Evolutionary conservation across 2,113 vertebrate genomes (phyloP), one percentile per base, ranked within the genome.

Genomic region (Nycticorax nycticorax): DNA sequence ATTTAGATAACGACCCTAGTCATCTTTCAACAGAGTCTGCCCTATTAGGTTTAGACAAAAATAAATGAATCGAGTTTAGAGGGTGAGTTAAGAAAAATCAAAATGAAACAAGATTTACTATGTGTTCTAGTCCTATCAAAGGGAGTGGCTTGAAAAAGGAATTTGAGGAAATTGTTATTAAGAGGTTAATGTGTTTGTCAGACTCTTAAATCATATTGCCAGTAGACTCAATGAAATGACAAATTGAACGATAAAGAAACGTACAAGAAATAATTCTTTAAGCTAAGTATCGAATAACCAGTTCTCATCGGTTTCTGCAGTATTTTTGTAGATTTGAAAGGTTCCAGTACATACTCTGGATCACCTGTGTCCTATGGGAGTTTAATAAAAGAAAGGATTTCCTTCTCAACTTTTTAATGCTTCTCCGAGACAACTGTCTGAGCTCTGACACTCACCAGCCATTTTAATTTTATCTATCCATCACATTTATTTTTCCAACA

Each of bases 141-240:
- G 45, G 67, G 6, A 82, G 23, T 72, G 28, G 18, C 55, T 56
- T 66, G 35, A 41, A 75, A 76, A 81, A 78, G 24, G 59, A 73
- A 59, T 45, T 63, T 47, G 64, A 81, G 66, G 60, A 85, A 90
- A 43, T 59, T 59, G 28, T 78, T 85, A 52, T 85, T 74, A 92
- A 72, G 82, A 95, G 39, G 78, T 92, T 93, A 93, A 94, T 83
- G 55, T 69, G 63, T 88, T 89, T 85, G 75, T 76, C 88, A 96
- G 85, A 27, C 71, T 73, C 71, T 37, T 85, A 83, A 94, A 85
- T 88, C 67, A 77, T 33, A 50, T 62, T 82, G 74, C 67, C 63
- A 53, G 57, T 11, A 47, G 50, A 57, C 32, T 85, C 75, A 63
- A 69, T 66, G 64, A 59, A 93, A 94, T 92, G 88, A 93, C 47